phyloP scores from a whole-genome alignment of 2,888 invertebrate species.

The Pilophorus perplexus region DNA sequence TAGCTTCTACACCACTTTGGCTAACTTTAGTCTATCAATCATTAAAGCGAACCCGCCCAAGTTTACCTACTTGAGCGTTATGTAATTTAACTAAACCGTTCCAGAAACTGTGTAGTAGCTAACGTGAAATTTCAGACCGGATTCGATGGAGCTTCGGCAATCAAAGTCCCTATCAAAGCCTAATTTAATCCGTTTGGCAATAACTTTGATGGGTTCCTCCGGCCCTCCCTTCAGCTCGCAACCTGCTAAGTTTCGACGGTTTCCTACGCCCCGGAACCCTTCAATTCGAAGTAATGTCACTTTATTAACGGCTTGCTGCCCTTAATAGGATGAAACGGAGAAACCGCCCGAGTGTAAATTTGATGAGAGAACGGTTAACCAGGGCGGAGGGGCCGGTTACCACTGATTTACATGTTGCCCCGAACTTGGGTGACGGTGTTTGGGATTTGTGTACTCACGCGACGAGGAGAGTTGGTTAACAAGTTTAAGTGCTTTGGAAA shows the following conservation, averaged over 20 bases:
- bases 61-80: neutral
- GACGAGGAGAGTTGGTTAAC: constrained; percentile 4
- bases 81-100: neutral
- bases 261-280: constrained; percentile 4
- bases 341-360: constrained; percentile 26
- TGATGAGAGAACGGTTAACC: constrained; percentile 14
- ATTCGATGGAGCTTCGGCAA: constrained; percentile 10
- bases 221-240: neutral
- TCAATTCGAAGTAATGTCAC: constrained; percentile 7
- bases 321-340: constrained; percentile 28
- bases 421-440: neutral
- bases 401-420: constrained; percentile 8
- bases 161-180: constrained; percentile 16
- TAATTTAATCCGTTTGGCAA: constrained; percentile 30
- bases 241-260: neutral
- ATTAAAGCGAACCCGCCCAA: no score
- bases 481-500: constrained; percentile 7
- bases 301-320: constrained; percentile 24
- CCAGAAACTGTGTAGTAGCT: neutral
- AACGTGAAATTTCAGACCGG: neutral
- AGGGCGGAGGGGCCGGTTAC: neutral
- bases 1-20: no score
- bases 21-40: no score
- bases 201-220: constrained; percentile 28
- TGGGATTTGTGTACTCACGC: neutral